Conservation (phyloP, 2,888 invertebrate species). For the Drosophila picticornis region DNA sequence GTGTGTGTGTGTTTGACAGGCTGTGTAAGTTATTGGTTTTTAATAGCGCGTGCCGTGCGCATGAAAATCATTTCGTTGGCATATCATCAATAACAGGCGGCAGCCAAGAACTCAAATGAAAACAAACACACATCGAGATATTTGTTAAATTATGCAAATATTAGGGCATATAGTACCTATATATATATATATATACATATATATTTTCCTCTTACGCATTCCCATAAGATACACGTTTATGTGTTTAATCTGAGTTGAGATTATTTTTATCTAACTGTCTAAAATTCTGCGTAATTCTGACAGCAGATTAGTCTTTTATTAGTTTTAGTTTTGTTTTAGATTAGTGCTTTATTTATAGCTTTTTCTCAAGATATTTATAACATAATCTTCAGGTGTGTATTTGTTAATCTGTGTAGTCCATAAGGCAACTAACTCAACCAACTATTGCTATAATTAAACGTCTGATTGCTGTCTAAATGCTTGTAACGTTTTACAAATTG, state of each 20-base stretch:
- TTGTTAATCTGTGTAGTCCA: neutral
- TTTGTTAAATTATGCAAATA: conserved; percentile 21
- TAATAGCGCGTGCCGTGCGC: conserved; percentile 67
- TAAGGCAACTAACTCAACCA: neutral
- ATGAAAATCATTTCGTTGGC: conserved; percentile 42
- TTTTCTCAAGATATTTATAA: neutral
- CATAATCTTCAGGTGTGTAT: neutral
- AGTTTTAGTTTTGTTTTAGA: neutral
- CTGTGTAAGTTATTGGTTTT: conserved; percentile 66
- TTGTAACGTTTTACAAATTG: neutral
- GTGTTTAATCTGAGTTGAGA: neutral
- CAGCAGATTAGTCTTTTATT: neutral
- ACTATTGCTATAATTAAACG: neutral
- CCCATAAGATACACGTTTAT: neutral
- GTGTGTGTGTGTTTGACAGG: conserved; percentile 56
- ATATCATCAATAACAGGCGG: conserved; percentile 57
- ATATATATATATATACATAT: neutral
- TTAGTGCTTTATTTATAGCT: neutral
- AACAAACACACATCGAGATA: conserved; percentile 11
- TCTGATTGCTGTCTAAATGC: neutral
- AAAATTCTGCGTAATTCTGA: neutral
- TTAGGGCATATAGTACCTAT: neutral
- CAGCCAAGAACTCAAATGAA: conserved; percentile 12
- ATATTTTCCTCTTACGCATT: neutral
- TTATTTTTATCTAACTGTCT: conserved; percentile 7